Conservation (phyloP, 2,797 vertebrate genomes). For the Tenualosa ilisha region DNA sequence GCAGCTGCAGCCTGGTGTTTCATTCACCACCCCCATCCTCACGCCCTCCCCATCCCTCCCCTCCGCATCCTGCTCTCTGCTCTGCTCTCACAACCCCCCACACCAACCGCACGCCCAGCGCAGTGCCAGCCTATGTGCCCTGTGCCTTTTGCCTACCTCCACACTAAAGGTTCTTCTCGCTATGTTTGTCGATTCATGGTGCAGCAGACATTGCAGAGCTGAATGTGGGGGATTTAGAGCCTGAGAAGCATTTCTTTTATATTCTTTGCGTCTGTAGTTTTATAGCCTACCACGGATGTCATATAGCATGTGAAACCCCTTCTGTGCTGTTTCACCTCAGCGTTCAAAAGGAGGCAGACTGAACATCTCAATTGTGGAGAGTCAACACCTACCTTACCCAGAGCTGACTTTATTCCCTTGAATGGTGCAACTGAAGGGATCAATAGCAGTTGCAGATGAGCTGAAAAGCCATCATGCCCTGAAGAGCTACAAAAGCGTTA, state of each 20-base stretch:
- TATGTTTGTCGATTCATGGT: not conserved
- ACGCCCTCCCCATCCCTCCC: not conserved
- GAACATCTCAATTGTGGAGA: not conserved
- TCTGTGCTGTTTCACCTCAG: not conserved
- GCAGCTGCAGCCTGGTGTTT: conserved; percentile 19
- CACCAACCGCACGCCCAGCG: not conserved
- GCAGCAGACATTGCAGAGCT: not conserved
- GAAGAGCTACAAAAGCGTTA: not conserved
- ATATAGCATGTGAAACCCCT: not conserved
- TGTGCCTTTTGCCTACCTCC: conserved; percentile 4
- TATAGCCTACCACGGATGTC: not conserved
- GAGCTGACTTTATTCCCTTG: not conserved
- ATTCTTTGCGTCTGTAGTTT: not conserved
- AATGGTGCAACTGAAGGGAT: not conserved
- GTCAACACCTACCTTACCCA: not conserved
- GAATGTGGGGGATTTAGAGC: not conserved
- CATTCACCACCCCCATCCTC: conserved; percentile 9
- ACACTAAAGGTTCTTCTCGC: not conserved
- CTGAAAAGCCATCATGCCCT: not conserved
- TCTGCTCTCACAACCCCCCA: not conserved
- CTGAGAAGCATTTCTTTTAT: not conserved
- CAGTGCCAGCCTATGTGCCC: conserved; percentile 5
- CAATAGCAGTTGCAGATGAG: not conserved
- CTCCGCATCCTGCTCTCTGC: no score
- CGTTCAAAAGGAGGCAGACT: not conserved